Evolutionary conservation across 2,113 vertebrate genomes (phyloP).

Genomic region (Trachemys scripta): DNA sequence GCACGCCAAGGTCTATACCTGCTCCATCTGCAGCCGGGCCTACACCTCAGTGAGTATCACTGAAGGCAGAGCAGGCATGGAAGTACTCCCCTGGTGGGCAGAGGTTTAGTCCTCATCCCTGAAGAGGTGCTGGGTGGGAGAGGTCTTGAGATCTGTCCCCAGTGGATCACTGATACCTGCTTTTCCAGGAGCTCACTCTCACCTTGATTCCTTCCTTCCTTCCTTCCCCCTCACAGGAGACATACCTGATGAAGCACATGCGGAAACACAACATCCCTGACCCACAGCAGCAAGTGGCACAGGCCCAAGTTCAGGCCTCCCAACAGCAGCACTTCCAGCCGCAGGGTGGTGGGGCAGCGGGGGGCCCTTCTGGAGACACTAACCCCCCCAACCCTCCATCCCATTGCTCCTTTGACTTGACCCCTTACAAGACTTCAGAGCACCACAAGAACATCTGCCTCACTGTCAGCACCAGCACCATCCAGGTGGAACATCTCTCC

Average conservation of each 20-base stretch:
- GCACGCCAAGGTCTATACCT: constrained; percentile 97
- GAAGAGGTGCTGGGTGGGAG: not conserved
- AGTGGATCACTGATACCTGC: fast-evolving
- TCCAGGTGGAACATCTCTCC: constrained; percentile 88
- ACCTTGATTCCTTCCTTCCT: fast-evolving
- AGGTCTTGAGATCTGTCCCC: fast-evolving
- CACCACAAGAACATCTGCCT: constrained; percentile 98
- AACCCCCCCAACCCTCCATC: constrained; percentile 84
- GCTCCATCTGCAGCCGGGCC: constrained; percentile 96
- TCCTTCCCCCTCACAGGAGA: constrained; percentile 86
- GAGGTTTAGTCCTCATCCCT: not conserved
- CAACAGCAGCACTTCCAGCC: constrained; percentile 86
- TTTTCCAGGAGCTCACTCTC: fast-evolving
- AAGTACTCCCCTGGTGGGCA: fast-evolving
- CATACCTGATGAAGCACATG: constrained; percentile 99
- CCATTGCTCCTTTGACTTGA: constrained; percentile 95
- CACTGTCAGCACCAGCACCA: constrained; percentile 93
- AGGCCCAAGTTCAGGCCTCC: constrained; percentile 77
- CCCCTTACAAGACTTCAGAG: constrained; percentile 94
- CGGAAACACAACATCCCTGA: constrained; percentile 96
- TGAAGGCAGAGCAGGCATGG: not conserved
- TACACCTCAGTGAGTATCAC: constrained; percentile 93
- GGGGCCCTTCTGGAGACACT: constrained; percentile 84
- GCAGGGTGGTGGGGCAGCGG: constrained; percentile 81
- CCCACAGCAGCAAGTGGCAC: constrained; percentile 81